Conservation (phyloP, 1,140 invertebrate genomes). For the Cyphomyrmex costatus region DNA sequence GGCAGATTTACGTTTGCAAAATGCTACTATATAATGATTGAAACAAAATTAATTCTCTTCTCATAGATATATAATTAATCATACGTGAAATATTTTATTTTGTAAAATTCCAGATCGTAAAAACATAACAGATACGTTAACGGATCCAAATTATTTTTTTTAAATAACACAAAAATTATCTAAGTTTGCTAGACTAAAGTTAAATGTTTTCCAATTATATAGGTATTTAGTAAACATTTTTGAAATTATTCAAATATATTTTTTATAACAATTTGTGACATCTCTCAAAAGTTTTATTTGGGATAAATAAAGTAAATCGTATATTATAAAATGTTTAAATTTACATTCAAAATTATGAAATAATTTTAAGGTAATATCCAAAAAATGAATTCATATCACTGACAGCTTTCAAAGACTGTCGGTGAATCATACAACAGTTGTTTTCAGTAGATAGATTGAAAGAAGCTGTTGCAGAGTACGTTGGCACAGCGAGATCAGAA, state of each 20-base stretch:
- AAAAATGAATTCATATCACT: not conserved
- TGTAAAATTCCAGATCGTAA: not conserved
- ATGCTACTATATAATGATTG: not conserved
- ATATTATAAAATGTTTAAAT: not conserved
- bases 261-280: not conserved
- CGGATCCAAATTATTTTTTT: not conserved
- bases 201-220: not conserved
- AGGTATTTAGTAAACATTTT: not conserved
- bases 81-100: not conserved
- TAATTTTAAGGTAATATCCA: too few species aligned
- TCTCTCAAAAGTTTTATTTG: not conserved
- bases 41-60: not conserved
- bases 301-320: not conserved
- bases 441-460: conserved; percentile 39
- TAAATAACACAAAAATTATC: not conserved
- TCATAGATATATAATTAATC: not conserved
- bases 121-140: not conserved
- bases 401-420: conserved; percentile 17
- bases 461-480: conserved; percentile 18
- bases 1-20: not conserved
- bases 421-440: conserved; percentile 11
- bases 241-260: not conserved
- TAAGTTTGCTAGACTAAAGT: not conserved
- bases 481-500: not conserved
- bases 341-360: not conserved